phyloP scores from a whole-genome alignment of 2,113 vertebrate species.

The Heloderma charlesbogerti region DNA sequence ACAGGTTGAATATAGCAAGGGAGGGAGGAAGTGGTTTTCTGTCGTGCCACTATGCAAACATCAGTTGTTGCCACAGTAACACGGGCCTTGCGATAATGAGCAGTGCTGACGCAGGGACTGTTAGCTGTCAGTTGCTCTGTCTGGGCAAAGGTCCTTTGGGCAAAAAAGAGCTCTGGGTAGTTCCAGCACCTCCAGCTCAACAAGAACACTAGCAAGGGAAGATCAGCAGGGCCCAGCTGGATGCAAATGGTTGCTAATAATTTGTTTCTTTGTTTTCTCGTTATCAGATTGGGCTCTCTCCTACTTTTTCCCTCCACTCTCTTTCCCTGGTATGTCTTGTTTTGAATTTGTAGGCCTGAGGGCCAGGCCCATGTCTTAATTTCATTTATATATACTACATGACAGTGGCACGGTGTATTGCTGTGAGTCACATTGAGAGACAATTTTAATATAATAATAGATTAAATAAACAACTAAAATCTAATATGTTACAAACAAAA shows the following conservation, averaged over 20 bases:
- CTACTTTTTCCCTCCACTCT: not conserved
- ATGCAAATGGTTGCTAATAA: too few species aligned
- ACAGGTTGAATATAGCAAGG: not conserved
- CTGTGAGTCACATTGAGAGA: not conserved
- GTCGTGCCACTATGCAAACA: not conserved
- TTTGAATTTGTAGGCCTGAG: not conserved
- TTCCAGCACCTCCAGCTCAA: not conserved
- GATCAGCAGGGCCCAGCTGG: not conserved
- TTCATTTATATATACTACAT: not conserved
- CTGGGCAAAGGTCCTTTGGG: not conserved
- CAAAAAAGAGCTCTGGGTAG: not conserved
- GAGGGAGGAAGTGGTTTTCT: conserved; percentile 38
- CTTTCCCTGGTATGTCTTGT: too few species aligned
- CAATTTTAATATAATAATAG: not conserved
- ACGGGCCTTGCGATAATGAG: not conserved
- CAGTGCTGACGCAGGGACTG: not conserved
- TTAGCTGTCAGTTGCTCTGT: not conserved
- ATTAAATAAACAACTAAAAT: not conserved
- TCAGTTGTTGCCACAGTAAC: not conserved
- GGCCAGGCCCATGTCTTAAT: not conserved
- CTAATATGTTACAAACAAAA: not conserved
- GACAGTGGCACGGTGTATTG: too few species aligned
- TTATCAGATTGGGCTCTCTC: not conserved
- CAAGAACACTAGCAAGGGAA: not conserved
- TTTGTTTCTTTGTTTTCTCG: not conserved